Evolutionary conservation across 2,888 invertebrate species (phyloP).

Genomic region (Cancer borealis): DNA sequence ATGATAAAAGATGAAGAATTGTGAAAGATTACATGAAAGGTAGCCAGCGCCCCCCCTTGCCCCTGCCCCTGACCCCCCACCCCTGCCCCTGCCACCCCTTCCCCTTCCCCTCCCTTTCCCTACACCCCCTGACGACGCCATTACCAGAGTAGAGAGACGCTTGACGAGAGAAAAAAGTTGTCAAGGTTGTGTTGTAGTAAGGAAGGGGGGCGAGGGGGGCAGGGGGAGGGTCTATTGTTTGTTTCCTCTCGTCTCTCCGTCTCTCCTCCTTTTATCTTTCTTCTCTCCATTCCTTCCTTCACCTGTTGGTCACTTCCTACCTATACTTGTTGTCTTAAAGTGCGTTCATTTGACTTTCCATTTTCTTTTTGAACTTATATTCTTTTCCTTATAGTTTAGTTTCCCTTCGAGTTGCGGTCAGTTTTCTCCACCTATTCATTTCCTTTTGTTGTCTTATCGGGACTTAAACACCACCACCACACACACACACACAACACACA

Average conservation of each 20-base stretch:
- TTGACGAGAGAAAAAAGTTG: constrained; percentile 28
- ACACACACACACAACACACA: background rate
- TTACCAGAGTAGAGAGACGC: constrained; percentile 23
- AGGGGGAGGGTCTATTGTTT: background rate
- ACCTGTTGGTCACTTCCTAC: background rate
- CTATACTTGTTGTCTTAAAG: background rate
- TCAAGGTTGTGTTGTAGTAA: constrained; percentile 4
- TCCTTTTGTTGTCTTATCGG: background rate
- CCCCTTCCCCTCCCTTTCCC: no score
- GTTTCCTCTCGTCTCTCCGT: background rate
- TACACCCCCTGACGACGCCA: background rate
- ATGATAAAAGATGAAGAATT: background rate
- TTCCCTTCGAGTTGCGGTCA: background rate
- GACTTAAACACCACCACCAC: background rate
- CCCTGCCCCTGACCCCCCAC: background rate
- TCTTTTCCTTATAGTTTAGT: background rate
- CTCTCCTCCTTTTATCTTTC: background rate
- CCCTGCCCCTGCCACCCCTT: background rate
- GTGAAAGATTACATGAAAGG: background rate
- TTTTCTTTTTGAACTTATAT: background rate
- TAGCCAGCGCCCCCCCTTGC: background rate
- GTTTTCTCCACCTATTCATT: background rate
- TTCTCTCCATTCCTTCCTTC: background rate
- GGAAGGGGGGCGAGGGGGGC: background rate
- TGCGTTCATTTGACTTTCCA: background rate